Conservation (phyloP, 2,113 vertebrate species). For the Platysternon megacephalum region DNA sequence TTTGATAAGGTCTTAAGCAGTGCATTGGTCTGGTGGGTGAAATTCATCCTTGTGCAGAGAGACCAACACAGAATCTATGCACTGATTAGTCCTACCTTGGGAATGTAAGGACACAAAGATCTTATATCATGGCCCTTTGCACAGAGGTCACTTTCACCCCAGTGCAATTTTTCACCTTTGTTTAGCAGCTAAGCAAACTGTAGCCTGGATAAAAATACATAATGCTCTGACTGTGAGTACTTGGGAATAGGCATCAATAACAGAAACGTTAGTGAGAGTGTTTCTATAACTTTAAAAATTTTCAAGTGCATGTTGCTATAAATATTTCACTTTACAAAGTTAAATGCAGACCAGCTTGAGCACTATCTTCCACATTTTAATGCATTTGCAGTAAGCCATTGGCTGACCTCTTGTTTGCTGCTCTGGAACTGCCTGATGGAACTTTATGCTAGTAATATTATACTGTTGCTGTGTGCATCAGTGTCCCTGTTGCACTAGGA, state of each 20-base stretch:
- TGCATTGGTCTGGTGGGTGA: neutral
- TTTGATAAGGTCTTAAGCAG: neutral
- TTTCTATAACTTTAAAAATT: rapidly evolving
- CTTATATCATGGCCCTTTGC: neutral
- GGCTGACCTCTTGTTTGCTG: neutral
- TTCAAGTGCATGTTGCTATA: neutral
- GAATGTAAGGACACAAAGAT: neutral
- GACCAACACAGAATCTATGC: neutral
- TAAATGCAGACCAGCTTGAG: neutral
- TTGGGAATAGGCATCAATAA: neutral
- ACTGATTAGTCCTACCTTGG: neutral
- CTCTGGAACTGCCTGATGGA: neutral
- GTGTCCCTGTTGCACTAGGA: slow-evolving; percentile 3
- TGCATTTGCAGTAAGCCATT: neutral
- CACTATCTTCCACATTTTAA: neutral
- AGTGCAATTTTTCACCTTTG: neutral
- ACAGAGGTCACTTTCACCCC: neutral
- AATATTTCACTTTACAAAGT: neutral
- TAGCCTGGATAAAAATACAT: neutral
- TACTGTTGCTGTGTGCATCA: neutral
- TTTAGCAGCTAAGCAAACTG: neutral
- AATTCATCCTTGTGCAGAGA: neutral
- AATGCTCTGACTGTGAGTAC: slow-evolving; percentile 9
- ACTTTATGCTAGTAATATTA: neutral
- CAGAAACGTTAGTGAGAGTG: neutral